Conservation (phyloP, 2,888 invertebrate genomes). For the Tanypteryx hageni region DNA sequence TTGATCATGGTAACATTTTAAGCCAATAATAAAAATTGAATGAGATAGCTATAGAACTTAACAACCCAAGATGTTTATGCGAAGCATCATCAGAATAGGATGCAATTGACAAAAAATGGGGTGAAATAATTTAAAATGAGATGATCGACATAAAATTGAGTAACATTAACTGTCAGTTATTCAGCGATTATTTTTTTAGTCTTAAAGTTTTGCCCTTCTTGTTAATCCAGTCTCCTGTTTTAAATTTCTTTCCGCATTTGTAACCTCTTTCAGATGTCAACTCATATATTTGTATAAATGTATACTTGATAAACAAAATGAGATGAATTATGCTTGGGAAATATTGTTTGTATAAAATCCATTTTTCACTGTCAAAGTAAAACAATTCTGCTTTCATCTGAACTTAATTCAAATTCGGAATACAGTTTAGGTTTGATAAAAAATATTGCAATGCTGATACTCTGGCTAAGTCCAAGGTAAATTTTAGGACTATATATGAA, state of each 20-base stretch:
- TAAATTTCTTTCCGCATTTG: neutral
- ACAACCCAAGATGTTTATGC: neutral
- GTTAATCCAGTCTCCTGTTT: neutral
- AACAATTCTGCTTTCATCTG: neutral
- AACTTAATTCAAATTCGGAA: neutral
- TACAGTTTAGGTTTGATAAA: neutral
- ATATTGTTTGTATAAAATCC: neutral
- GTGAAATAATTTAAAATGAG: too few relatives aligned
- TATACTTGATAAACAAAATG: neutral
- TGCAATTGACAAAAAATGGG: too few relatives aligned
- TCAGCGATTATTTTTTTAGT: too few relatives aligned
- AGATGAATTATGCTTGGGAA: neutral
- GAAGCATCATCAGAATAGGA: neutral
- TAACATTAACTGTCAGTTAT: too few relatives aligned
- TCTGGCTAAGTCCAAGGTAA: neutral
- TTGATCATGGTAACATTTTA: neutral
- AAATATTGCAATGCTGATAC: neutral
- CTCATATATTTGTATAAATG: neutral
- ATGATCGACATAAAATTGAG: too few relatives aligned
- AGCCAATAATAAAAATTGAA: neutral
- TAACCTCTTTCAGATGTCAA: neutral
- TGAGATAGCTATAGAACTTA: neutral
- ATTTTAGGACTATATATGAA: conserved; percentile 17
- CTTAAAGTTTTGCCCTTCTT: neutral
- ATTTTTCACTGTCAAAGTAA: neutral